Base-by-base conservation (phyloP, 2,113 vertebrate genomes). In the Hiodon alosoides region DNA sequence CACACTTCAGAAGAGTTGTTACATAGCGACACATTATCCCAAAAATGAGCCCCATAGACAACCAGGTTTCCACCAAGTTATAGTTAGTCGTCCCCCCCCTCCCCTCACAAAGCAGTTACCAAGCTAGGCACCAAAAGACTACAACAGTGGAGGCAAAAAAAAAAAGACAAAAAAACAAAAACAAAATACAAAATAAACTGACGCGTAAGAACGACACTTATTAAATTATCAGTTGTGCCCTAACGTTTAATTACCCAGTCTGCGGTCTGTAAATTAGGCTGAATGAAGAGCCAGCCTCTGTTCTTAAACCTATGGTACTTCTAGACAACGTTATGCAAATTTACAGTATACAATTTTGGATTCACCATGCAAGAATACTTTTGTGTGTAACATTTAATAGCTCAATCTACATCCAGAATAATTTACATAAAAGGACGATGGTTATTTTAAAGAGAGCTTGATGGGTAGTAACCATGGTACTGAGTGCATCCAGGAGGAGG, bases 361-460 rank as follows among this genome's bases (percentile, higher is more conserved):
- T 94, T 97, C 93, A 98, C 95, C 96, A 98, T 98, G 97, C 97
- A 98, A 95, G 94, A 95, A 96, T 98, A 97, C 94, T 95, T 97
- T 94, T 93, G 92, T 92, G 95, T 96, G 94, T 97, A 97, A 98
- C 94, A 97, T 98, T 98, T 97, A 98, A 96, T 98, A 98, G 96
- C 95, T 98, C 94, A 96, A 96, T 96, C 95, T 97, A 98, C 96
- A 98, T 98, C 96, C 95, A 98, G 95, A 98, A 98, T 98, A 97
- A 98, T 99, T 99, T 98, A 99, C 96, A 99, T 95, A 94, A 98
- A 97, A 97, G 95, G 96, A 98, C 95, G 95, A 96, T 96, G 96
- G 95, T 96, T 96, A 96, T 97, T 94, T 31, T 95, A 94, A 94
- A 95, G 91, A 94, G 94, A 93, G 94, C 93, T 81, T 79, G 92